Conservation (phyloP, 1,140 invertebrate genomes). For the Drosophila fuyamai region DNA sequence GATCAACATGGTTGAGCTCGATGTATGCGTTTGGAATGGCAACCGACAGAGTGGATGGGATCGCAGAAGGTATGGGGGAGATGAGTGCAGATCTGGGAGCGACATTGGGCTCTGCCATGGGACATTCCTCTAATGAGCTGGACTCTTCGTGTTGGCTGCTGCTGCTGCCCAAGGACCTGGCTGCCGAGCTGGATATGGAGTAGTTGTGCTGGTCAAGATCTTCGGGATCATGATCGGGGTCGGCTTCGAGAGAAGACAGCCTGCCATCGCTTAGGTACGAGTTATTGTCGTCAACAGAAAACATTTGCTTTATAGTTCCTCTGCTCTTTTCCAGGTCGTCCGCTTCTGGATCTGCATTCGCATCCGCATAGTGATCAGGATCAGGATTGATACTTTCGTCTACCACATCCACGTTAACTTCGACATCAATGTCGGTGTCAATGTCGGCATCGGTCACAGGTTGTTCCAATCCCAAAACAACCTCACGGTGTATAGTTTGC, state of each 20-base stretch:
- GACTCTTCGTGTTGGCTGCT: slow-evolving; percentile 65
- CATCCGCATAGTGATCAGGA: neutral
- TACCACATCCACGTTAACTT: slow-evolving; percentile 36
- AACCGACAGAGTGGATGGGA: neutral
- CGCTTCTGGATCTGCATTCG: neutral
- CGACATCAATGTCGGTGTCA: slow-evolving; percentile 52
- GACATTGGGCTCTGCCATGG: neutral
- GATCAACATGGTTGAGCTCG: slow-evolving; percentile 62
- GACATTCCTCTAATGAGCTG: slow-evolving; percentile 61
- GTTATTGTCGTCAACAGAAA: slow-evolving; percentile 57
- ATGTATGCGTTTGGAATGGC: slow-evolving; percentile 28
- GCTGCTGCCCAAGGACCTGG: slow-evolving; percentile 41
- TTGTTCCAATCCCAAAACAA: slow-evolving; percentile 52
- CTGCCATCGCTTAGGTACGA: slow-evolving; percentile 60
- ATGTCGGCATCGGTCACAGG: slow-evolving; percentile 39
- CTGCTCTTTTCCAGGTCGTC: slow-evolving; percentile 4
- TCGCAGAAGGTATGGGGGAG: slow-evolving; percentile 2
- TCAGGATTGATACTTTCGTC: slow-evolving; percentile 25
- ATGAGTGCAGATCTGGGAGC: neutral
- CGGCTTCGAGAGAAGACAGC: slow-evolving; percentile 24
- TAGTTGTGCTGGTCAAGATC: slow-evolving; percentile 43
- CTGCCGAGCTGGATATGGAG: slow-evolving; percentile 17
- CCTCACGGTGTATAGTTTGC: slow-evolving; percentile 66
- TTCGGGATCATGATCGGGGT: slow-evolving; percentile 41
- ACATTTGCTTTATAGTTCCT: slow-evolving; percentile 21